Base-by-base conservation (phyloP, 2,113 vertebrate species). In the Odontophorus gujanensis region DNA sequence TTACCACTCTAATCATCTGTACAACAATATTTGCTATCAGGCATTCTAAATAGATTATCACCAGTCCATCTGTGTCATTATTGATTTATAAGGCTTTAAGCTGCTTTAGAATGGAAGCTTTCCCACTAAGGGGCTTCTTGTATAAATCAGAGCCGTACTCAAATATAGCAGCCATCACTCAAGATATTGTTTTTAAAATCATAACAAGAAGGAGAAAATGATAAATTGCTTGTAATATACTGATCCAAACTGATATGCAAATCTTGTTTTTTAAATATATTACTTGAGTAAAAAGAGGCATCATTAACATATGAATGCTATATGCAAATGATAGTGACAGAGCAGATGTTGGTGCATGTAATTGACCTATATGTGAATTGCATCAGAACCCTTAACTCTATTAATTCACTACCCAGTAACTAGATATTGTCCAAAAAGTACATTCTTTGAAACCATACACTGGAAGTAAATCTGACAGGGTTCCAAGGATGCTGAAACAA, bases 31-130 rank as follows among this genome's bases (percentile, higher is more conserved):
- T 99, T 99, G 99, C 99, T 99, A 99, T 99, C 98, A 99, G 99
- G 99, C 99, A 99, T 99, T 99, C 99, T 99, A 99, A 99, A 99
- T 99, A 99, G 99, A 99, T 99, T 99, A 99, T 99, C 99, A 99
- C 98, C 98, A 98, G 99, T 99, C 99, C 99, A 99, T 99, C 99
- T 99, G 99, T 99, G 99, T 99, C 99, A 99, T 99, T 99, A 99
- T 99, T 99, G 99, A 99, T 99, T 99, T 99, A 99, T 99, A 99
- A 99, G 98, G 99, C 98, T 98, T 99, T 99, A 99, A 99, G 99
- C 99, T 98, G 98, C 99, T 99, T 98, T 99, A 98, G 98, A 99
- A 99, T 98, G 98, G 98, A 98, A 98, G 98, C 98, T 98, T 98
- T 97, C 98, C 98, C 98, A 98, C 98, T 96, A 98, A 98, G 98